phyloP scores from a whole-genome alignment of 2,797 vertebrate genomes.

The Melopsittacus undulatus region DNA sequence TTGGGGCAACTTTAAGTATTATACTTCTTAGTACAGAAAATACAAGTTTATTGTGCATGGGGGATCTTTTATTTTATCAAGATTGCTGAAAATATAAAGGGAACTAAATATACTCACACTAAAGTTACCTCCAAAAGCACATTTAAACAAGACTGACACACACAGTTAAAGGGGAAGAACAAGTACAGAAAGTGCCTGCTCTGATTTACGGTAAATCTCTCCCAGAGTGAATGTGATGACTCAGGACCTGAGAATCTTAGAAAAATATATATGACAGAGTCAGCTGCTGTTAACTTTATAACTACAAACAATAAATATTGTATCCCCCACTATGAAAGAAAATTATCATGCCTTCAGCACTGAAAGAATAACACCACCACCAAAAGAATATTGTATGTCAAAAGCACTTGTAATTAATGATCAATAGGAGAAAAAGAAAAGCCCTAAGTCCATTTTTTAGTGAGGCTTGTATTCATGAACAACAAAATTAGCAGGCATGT shows the following conservation, averaged over 20 bases:
- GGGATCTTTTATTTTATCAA: constrained; percentile 41
- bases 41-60: not conserved
- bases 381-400: not conserved
- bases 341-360: not conserved
- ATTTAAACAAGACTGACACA: constrained; percentile 20
- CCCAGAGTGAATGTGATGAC: constrained; percentile 46
- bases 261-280: constrained; percentile 12
- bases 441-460: not conserved
- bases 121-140: not conserved
- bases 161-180: not conserved
- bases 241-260: constrained; percentile 32
- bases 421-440: not conserved
- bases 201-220: constrained; percentile 41
- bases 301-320: constrained; percentile 45
- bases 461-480: not conserved
- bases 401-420: not conserved
- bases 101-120: not conserved
- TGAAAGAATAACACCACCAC: not conserved
- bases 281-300: not conserved
- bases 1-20: not conserved
- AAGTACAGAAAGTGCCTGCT: not conserved
- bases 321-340: not conserved
- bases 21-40: not conserved
- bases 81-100: constrained; percentile 27
- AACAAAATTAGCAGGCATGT: not conserved